Base-by-base conservation (phyloP, 2,113 vertebrate genomes). In the Takifugu bimaculatus region DNA sequence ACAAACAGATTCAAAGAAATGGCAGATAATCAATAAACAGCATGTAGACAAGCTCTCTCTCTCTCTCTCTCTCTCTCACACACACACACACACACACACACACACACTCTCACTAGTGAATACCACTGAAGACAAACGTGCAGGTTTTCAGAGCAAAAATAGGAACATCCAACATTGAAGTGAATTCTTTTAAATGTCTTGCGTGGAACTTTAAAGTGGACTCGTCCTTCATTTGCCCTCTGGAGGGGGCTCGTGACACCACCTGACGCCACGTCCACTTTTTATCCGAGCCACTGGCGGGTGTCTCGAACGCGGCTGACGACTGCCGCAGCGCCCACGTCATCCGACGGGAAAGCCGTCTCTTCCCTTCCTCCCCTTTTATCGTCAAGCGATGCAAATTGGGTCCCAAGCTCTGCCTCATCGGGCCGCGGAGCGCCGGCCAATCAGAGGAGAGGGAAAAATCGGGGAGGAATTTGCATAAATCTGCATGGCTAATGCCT, bases 401-500 rank as follows among this genome's bases (percentile, higher is more conserved):
- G 44, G 25, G 45, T 60, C 72, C 63, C 75, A 64, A 72, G 53
- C 81, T 65, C 52, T 2, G 49, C 56, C 42, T 72, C 32, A 45
- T 44, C n/a, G 66, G 25, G 70, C 57, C 10, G 29, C 57, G 1
- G 25, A 53, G 67, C 78, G 25, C n/a, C 1, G 55, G 43, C 83
- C 83, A 85, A 87, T 87, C 75, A 74, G 59, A 67, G 14, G 55
- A 11, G 65, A 39, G 35, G 5, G 14, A 39, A 35, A 68, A 57
- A 59, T 60, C 48, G 50, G 57, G 55, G 52, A 69, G 67, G 82
- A 77, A 80, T 87, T 81, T 81, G n/a, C 83, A 88, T 87, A 83
- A 64, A 87, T 86, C 82, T 83, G 64, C 83, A 85, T 83, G 73
- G 61, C 61, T 79, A 89, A 85, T 83, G 67, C 60, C 2, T 29